phyloP scores from a whole-genome alignment of 2,113 vertebrate genomes.

The Balaenoptera acutorostrata region DNA sequence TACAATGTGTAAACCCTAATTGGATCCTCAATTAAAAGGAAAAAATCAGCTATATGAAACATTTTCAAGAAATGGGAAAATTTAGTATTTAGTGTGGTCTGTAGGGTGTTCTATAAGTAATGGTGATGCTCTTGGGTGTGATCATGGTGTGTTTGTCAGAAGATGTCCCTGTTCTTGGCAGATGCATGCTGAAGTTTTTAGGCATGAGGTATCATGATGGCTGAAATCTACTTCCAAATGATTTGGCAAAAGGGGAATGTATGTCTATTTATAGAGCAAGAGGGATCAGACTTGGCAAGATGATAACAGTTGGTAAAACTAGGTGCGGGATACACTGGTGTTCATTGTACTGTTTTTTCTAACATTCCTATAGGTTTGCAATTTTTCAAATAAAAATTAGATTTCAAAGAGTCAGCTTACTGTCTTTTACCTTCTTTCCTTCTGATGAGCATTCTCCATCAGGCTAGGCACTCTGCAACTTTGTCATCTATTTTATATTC shows the following conservation, averaged over 20 bases:
- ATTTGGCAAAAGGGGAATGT: neutral
- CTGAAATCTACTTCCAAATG: neutral
- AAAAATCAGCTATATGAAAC: neutral
- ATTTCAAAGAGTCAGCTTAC: neutral
- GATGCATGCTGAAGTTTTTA: neutral
- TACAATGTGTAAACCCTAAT: neutral
- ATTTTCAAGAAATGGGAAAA: neutral
- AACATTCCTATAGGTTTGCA: neutral
- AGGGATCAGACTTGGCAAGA: neutral
- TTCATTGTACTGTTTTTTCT: neutral
- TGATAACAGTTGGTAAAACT: neutral
- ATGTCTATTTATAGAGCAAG: neutral
- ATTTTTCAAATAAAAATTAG: constrained; percentile 9
- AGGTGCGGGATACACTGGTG: neutral
- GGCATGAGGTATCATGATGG: neutral
- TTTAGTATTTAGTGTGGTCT: neutral
- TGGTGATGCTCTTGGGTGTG: neutral
- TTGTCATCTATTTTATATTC: neutral
- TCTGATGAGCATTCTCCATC: neutral
- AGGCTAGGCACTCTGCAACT: neutral
- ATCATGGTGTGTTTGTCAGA: neutral
- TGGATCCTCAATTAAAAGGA: neutral
- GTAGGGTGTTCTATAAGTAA: neutral
- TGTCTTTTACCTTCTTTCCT: neutral
- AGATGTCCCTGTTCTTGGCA: neutral